Evolutionary conservation across 2,888 invertebrate genomes (phyloP), one percentile per base, ranked within the genome.

Genomic region (Mycogona germanica): DNA sequence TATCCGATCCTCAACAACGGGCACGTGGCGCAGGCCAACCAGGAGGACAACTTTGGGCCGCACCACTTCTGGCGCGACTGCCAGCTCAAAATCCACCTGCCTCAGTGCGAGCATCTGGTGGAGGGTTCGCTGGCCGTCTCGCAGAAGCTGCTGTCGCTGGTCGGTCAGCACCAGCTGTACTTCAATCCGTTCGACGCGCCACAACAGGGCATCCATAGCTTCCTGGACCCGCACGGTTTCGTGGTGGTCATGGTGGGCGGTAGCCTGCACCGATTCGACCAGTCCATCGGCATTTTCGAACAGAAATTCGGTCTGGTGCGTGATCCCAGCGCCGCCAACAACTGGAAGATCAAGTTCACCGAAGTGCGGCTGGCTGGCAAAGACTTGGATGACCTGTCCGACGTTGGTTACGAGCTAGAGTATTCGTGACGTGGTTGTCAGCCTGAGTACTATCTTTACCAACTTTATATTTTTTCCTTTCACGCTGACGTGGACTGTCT

Each of bases 321-420:
- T 57, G 81, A 82, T 65, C 80, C 81, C 0, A 72, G 69, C 48
- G 67, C 71, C 28, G 71, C 75, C n/a, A 78, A 80, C 63, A 80
- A 78, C 63, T 82, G 79, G 78, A 81, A 80, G 67, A 75, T 81
- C 23, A 81, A 80, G 64, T 74, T 70, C n/a, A 72, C 75, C 7
- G 70, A 76, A 48, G 21, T 59, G 37, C 46, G 28, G 4, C 21
- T 55, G 25, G 30, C 35, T 38, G 49, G 48, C n/a, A 54, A 54
- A 42, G 54, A 54, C 32, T 32, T 42, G 42, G 49, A 49, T 26
- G 52, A 41, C 25, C 21, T 19, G 25, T 32, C 19, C 35, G 52
- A 44, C 9, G 52, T 35, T 25, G 25, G 29, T 25, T 52, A 35
- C 19, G 52, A 44, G 32, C 29, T 52, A 17, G 52, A 37, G 32